A percentile compares a stretch with the other conserved stretches of the same genome.
These are phyloP conservation scores for Oscarella lobularis DNA, from an alignment of 37 sponge, comb jelly and placozoan genomes.

Conservation along the genomic window DNA sequence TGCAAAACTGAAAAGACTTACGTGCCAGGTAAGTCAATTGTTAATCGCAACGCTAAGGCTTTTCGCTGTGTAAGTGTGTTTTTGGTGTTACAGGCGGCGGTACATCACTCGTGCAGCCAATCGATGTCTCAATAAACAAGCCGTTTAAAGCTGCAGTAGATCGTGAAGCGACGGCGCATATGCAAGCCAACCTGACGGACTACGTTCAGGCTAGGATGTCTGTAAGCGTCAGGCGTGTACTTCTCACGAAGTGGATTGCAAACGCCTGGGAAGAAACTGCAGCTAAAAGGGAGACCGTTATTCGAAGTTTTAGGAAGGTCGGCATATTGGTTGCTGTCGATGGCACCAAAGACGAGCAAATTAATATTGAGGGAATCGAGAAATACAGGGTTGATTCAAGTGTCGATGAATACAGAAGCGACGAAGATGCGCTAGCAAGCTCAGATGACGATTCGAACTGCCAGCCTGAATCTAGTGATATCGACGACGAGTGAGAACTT, in stretches of 20 bases:
- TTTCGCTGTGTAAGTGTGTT: too few species aligned
- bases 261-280: conserved; percentile 34
- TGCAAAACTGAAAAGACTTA: background rate
- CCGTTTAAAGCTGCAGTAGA: conserved; percentile 26
- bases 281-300: conserved; percentile 22
- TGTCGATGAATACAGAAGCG: conserved; percentile 12
- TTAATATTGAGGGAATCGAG: conserved; percentile 22
- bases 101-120: conserved; percentile 29
- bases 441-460: too few species aligned
- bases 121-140: conserved; percentile 31
- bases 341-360: conserved; percentile 30
- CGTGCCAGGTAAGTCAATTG: too few species aligned
- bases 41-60: too few species aligned
- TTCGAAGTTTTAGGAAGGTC: conserved; percentile 26
- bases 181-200: too few species aligned
- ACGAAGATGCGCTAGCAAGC: conserved; percentile 17
- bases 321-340: conserved; percentile 27
- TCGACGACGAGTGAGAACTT: too few species aligned
- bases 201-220: conserved; percentile 17
- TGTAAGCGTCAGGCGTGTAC: conserved; percentile 18
- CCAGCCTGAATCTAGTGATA: too few species aligned
- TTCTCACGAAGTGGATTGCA: conserved; percentile 38
- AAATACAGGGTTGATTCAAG: conserved; percentile 13
- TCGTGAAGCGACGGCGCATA: too few species aligned
- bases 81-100: too few species aligned